Evolutionary conservation across 2,888 invertebrate species (phyloP), one percentile per base, ranked within the genome.

Genomic region (Himalopsyche japonica): DNA sequence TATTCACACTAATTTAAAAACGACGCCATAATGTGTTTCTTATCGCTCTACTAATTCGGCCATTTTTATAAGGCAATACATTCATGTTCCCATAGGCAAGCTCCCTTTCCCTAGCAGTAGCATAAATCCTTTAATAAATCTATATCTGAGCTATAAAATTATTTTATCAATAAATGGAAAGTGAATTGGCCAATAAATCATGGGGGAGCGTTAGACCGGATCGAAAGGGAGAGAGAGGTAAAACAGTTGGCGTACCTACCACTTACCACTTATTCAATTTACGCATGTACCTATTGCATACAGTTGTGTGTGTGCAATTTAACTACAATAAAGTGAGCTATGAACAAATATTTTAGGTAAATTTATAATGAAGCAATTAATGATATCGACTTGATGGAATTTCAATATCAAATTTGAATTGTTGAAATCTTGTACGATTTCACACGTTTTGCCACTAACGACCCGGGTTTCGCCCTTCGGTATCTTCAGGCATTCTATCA

Each of bases 151-250:
- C 83, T 81, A 86, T 86, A 86, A 86, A 86, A 86, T 85, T 85
- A 86, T 86, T 86, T 86, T 85, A 86, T 86, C 86, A 86, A 86
- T 86, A 86, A 85, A 86, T 86, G 86, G 85, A 82, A 82, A 83
- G 86, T 83, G 86, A 85, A 86, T 86, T 85, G 79, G 80, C 82
- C 85, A 83, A 86, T 86, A 86, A 86, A 86, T 86, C 85, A 86
- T 32, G 24, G 85, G 18, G 79, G 83, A 83, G 64, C 48, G 30
- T 49, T 49, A 34, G 24, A 78, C 37, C 79, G 7, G 20, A 27
- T 34, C 27, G 30, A 79, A 47, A 30, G 80, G 49, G 79, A 43
- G 57, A 70, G 83, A 48, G 79, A 80, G 49, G 83, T 76, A 70
- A 77, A 83, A 83, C 83, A 83, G 79, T 83, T 83, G 83, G 79